phyloP scores from a whole-genome alignment of 2,888 invertebrate genomes.

The Monochamus alternatus region DNA sequence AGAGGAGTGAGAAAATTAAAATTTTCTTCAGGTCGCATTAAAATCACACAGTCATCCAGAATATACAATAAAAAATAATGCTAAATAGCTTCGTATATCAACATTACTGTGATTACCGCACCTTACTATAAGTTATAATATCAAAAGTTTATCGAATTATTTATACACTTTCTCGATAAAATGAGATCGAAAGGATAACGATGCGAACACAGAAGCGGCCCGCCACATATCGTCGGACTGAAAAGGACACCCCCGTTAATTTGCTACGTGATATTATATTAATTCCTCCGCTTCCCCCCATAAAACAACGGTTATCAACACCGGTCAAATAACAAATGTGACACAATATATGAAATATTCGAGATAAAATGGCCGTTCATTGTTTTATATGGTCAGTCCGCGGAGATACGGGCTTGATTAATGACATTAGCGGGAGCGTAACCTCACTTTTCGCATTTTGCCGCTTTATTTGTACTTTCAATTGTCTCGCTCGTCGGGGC shows the following conservation, averaged over 20 bases:
- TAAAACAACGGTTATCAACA: conserved; percentile 42
- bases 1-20: too few species aligned
- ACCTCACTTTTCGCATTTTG: conserved; percentile 54
- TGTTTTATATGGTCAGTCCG: conserved; percentile 60
- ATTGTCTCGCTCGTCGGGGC: conserved; percentile 25
- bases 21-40: too few species aligned
- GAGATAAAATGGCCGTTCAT: conserved; percentile 61
- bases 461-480: conserved; percentile 36
- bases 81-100: too few species aligned
- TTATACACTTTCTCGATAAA: too few species aligned
- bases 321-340: conserved; percentile 50
- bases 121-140: too few species aligned
- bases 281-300: conserved; percentile 22
- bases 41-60: too few species aligned
- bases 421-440: conserved; percentile 53
- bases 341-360: conserved; percentile 57
- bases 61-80: too few species aligned
- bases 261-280: conserved; percentile 37
- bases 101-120: too few species aligned
- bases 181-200: too few species aligned
- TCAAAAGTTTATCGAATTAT: too few species aligned
- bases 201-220: background rate
- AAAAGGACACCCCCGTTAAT: conserved; percentile 29
- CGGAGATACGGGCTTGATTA: conserved; percentile 59
- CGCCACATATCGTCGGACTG: background rate